phyloP scores from a whole-genome alignment of 2,797 vertebrate genomes.

The Ciconia nigra region DNA sequence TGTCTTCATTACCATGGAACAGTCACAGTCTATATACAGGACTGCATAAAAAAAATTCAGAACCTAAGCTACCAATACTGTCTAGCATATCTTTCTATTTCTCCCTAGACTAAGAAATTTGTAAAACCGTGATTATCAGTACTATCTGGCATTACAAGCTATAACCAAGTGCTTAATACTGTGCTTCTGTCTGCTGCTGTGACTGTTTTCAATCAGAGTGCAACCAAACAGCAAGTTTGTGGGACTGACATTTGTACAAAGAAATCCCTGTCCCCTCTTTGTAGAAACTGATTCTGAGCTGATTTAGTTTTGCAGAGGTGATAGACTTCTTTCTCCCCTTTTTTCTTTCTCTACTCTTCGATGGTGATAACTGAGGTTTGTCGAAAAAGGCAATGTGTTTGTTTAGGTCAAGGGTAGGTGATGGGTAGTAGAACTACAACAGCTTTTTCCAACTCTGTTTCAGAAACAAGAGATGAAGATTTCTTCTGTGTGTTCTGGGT shows the following conservation, averaged over 20 bases:
- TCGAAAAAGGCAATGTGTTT: neutral
- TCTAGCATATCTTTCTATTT: neutral
- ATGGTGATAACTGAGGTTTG: neutral
- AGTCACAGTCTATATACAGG: neutral
- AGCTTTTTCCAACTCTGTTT: neutral
- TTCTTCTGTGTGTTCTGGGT: neutral
- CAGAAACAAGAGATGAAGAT: neutral
- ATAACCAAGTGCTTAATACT: neutral
- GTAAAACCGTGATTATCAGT: neutral
- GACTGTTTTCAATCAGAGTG: neutral
- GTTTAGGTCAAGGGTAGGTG: neutral
- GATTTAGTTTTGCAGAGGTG: neutral
- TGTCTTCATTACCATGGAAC: neutral
- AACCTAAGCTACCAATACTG: neutral
- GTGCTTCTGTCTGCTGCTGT: neutral
- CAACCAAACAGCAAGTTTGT: neutral
- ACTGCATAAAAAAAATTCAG: neutral
- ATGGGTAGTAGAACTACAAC: neutral
- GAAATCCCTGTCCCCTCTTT: neutral
- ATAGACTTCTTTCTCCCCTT: neutral
- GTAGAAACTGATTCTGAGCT: neutral
- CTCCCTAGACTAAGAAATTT: neutral
- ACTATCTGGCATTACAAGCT: neutral
- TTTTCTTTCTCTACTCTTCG: neutral
- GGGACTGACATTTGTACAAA: neutral